These are phyloP conservation scores for Myiozetetes cayanensis DNA, from an alignment of 2,113 vertebrate species.

Conservation along the genomic window DNA sequence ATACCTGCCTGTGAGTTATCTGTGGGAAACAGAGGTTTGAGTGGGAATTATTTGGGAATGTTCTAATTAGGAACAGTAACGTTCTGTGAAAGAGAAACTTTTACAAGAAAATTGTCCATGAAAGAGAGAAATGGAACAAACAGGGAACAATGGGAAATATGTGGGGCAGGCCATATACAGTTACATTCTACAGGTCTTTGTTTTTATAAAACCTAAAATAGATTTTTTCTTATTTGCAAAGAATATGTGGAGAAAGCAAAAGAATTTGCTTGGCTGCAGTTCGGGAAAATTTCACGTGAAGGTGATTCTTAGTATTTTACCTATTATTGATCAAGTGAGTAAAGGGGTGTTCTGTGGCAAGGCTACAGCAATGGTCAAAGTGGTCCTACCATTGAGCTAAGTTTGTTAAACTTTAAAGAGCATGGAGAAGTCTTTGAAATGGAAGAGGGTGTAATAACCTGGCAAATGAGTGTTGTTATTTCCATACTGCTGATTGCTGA, in stretches of 20 bases:
- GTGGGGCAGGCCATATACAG: accelerated
- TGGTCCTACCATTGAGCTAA: background rate
- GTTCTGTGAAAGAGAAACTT: background rate
- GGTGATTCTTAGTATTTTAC: background rate
- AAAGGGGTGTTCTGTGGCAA: background rate
- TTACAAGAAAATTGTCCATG: background rate
- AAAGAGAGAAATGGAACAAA: background rate
- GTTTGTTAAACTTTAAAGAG: background rate
- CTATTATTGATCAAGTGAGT: background rate
- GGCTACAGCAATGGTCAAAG: background rate
- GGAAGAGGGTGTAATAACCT: background rate
- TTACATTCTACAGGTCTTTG: background rate
- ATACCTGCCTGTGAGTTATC: background rate
- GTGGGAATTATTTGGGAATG: background rate
- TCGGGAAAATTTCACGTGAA: background rate
- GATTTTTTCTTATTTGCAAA: background rate
- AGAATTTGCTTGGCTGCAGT: background rate
- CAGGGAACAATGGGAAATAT: background rate
- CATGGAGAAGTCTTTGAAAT: background rate
- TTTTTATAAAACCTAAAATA: background rate
- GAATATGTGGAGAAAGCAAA: background rate
- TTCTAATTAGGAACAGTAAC: background rate
- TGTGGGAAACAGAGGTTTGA: background rate
- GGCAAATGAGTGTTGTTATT: background rate
- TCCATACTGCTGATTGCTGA: background rate